Conservation (phyloP, 2,888 invertebrate genomes). For the Morinoia aosen region DNA sequence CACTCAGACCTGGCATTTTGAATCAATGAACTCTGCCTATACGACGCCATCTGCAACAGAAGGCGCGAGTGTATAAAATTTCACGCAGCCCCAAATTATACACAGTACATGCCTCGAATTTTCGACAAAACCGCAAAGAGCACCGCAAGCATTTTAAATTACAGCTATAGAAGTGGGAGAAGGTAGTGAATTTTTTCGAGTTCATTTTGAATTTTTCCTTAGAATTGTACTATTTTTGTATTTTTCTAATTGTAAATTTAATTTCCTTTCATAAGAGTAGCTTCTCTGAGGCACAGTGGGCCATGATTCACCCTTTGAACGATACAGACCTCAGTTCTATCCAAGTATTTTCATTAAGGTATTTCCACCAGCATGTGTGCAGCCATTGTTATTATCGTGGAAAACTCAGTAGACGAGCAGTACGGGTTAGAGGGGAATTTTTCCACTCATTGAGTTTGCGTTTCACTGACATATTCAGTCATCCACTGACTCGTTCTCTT, state of each 20-base stretch:
- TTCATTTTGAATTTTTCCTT: background rate
- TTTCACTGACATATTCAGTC: no score
- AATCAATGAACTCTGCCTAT: background rate
- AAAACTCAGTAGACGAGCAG: no score
- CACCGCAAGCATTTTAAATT: background rate
- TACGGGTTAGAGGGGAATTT: no score
- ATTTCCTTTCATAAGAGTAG: background rate
- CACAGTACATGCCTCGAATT: background rate
- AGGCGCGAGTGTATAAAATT: background rate
- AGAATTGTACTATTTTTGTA: background rate
- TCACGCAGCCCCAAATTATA: background rate
- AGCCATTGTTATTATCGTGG: no score
- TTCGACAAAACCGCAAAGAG: background rate
- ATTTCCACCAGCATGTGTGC: no score
- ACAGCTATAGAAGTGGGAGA: background rate
- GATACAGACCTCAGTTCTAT: no score
- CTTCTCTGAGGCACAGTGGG: no score
- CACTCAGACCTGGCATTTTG: background rate
- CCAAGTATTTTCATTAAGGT: no score
- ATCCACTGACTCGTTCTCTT: no score
- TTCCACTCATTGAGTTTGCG: no score
- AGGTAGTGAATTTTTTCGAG: background rate
- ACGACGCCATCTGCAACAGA: background rate
- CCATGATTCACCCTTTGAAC: no score
- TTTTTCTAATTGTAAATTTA: background rate